Conservation (phyloP, 2,797 vertebrate species). For the Amazonetta brasiliensis region DNA sequence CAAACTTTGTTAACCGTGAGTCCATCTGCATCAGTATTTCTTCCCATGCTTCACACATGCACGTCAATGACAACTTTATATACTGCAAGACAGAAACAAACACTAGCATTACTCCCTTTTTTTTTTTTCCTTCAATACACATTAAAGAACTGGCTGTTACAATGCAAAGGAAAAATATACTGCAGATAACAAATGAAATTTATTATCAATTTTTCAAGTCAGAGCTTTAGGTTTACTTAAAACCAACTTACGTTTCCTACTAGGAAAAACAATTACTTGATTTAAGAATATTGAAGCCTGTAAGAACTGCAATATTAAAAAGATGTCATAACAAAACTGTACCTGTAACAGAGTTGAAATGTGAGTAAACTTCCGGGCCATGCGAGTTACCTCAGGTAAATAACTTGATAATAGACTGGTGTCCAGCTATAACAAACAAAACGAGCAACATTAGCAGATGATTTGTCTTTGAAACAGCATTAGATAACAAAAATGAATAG, state of each 20-base stretch:
- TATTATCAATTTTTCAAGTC: background rate
- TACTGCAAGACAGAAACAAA: constrained; percentile 78
- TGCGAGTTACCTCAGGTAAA: constrained; percentile 94
- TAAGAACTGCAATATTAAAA: background rate
- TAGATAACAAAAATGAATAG: background rate
- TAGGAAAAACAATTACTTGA: background rate
- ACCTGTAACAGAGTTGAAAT: constrained; percentile 96
- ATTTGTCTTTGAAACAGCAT: background rate
- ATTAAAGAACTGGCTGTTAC: background rate
- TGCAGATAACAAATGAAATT: background rate
- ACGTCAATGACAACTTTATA: constrained; percentile 92
- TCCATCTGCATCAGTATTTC: constrained; percentile 99
- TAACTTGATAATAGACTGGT: constrained; percentile 92
- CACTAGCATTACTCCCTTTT: background rate
- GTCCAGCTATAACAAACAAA: constrained; percentile 84
- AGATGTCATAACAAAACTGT: background rate
- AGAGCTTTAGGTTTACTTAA: background rate
- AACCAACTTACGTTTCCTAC: background rate
- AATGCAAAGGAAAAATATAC: background rate
- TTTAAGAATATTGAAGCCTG: background rate
- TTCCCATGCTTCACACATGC: constrained; percentile 99
- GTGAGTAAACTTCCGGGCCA: constrained; percentile 98
- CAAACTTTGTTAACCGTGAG: constrained; percentile 95
- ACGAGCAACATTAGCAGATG: background rate
- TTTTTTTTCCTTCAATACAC: background rate